Evolutionary conservation across 2,797 vertebrate species (phyloP), one percentile per base, ranked within the genome.

Genomic region (Acipenser transmontanus): DNA sequence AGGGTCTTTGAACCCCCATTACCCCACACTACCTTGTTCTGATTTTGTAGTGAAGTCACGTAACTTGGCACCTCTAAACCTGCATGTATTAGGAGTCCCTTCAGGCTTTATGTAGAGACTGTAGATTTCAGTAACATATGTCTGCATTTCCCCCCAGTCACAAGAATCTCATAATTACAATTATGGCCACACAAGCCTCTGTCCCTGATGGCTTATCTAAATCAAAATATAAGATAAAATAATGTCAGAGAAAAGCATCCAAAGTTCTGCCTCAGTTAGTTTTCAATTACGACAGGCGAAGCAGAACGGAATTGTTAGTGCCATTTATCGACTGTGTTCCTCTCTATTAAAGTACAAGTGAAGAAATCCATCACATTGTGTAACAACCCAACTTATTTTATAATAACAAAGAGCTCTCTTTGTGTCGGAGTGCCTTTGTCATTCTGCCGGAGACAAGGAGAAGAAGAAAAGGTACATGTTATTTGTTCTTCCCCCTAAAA

Each of bases 281-380:
- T 95, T 94, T 93, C 89, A 94, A 92, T 94, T 95, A 93, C 81
- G 80, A 83, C 86, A 90, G 84, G 84, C 80, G 88, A 90, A 92
- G 89, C 86, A 88, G 92, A 95, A 93, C 91, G 72, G 85, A 91
- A 93, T 90, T 91, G 88, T 91, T 93, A 87, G 88, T 89, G 89
- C 90, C 88, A 88, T 89, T 92, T 94, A 95, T 94, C 87, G 91
- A 94, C 91, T 92, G 87, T 85, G 87, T 85, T 89, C 82, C 89
- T 90, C 82, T 90, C 88, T 85, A 91, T 93, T 92, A 91, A 88
- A 85, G 88, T 84, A 87, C 89, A 89, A 88, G 88, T 86, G 88
- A 87, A 88, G 87, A 87, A 91, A 91, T 91, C 88, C 85, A 86
- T 89, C 90, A 90, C 88, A 84, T 91, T 91, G 85, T 92, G 86